These are phyloP conservation scores for Corythornis leucogaster DNA, from an alignment of 2,797 vertebrate species.

Conservation along the genomic window DNA sequence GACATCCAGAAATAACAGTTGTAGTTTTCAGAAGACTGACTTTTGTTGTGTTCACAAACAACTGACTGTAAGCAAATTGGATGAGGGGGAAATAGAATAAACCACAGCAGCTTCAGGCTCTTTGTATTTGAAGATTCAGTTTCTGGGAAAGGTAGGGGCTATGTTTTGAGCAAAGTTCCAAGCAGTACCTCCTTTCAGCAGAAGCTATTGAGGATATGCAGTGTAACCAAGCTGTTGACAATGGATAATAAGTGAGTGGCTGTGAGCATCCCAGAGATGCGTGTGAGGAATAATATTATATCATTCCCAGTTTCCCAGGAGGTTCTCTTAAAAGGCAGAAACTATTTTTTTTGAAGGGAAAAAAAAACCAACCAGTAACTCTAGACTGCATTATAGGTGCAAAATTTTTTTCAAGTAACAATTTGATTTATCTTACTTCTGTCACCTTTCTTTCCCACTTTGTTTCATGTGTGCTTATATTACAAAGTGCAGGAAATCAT, in stretches of 20 bases:
- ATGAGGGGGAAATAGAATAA: not conserved
- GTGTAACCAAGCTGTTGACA: not conserved
- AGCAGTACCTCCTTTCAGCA: not conserved
- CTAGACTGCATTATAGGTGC: not conserved
- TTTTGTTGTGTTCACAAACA: not conserved
- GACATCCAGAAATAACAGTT: not conserved
- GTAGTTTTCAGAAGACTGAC: not conserved
- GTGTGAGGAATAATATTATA: not conserved
- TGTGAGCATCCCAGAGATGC: not conserved
- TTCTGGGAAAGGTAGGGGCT: not conserved
- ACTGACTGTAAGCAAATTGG: not conserved
- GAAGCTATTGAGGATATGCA: not conserved
- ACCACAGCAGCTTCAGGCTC: not conserved
- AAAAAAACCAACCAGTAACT: not conserved
- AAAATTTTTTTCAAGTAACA: not conserved
- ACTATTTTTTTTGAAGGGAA: not conserved
- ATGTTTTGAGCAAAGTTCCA: rapidly evolving
- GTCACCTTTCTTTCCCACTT: not conserved
- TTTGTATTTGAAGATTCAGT: not conserved
- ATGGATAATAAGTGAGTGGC: too few relatives aligned
- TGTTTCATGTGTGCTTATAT: not conserved
- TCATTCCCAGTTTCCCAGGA: not conserved
- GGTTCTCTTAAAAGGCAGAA: not conserved
- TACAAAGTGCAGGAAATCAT: not conserved
- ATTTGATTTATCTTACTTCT: not conserved